phyloP scores from a whole-genome alignment of 2,797 vertebrate genomes.

The Sandelia bainsii region DNA sequence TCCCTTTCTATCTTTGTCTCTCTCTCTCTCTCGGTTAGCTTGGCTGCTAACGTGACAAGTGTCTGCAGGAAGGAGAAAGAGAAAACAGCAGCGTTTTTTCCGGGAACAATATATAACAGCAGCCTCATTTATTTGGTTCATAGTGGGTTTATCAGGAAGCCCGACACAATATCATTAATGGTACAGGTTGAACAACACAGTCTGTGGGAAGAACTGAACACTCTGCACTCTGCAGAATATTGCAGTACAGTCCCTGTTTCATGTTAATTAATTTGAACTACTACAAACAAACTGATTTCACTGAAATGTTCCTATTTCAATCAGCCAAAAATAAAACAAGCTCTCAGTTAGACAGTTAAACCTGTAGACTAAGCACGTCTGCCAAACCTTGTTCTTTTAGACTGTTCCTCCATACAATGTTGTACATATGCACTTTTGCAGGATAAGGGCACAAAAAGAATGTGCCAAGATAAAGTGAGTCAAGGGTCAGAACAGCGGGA shows the following conservation, averaged over 20 bases:
- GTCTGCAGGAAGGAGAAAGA: constrained; percentile 24
- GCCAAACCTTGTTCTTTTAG: constrained; percentile 29
- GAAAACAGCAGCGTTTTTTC: constrained; percentile 37
- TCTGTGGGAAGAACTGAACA: constrained; percentile 34
- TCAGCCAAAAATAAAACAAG: constrained; percentile 17
- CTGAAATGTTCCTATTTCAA: constrained; percentile 19
- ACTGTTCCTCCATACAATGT: constrained; percentile 30
- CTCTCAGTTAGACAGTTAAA: constrained; percentile 12
- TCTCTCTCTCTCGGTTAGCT: constrained; percentile 23
- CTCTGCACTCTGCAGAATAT: constrained; percentile 22
- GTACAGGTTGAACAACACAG: constrained; percentile 29
- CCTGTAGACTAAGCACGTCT: constrained; percentile 48
- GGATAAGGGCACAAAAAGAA: constrained; percentile 54
- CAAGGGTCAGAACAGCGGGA: constrained; percentile 44
- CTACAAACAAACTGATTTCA: constrained; percentile 7
- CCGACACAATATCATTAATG: constrained; percentile 25
- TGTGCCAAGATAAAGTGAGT: constrained; percentile 30
- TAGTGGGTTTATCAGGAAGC: constrained; percentile 45
- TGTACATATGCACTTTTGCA: constrained; percentile 35
- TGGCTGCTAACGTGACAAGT: constrained; percentile 23
- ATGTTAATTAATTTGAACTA: constrained; percentile 28
- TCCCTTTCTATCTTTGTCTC: constrained; percentile 10
- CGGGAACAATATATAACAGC: constrained; percentile 48
- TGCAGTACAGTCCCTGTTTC: constrained; percentile 1
- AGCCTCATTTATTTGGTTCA: constrained; percentile 18